phyloP scores from a whole-genome alignment of 2,888 invertebrate genomes.

The Idaea dimidiata region DNA sequence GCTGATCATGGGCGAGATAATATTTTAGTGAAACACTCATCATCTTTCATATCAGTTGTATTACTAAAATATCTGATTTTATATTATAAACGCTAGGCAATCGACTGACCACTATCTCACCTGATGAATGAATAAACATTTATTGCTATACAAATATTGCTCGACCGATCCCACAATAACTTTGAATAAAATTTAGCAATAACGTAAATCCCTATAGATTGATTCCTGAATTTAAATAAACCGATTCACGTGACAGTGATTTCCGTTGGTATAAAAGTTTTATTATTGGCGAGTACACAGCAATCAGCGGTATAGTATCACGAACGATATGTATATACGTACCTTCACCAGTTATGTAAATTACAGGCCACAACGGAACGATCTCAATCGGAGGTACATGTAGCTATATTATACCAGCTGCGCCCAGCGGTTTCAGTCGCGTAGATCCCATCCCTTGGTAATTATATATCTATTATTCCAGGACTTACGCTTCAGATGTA shows the following conservation, averaged over 20 bases:
- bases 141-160: not conserved
- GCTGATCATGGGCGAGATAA: no score
- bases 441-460: not conserved
- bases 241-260: conserved; percentile 20
- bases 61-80: no score
- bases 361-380: conserved; percentile 38
- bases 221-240: conserved; percentile 22
- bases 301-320: conserved; percentile 49
- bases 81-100: no score
- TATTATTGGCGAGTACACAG: conserved; percentile 22
- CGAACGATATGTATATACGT: conserved; percentile 31
- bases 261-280: conserved; percentile 23
- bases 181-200: conserved; percentile 11
- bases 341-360: conserved; percentile 59
- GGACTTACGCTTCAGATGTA: no score
- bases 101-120: no score
- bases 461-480: no score
- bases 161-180: not conserved
- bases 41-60: no score
- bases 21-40: no score
- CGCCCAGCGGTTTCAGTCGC: conserved; percentile 17
- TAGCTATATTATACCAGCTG: conserved; percentile 47
- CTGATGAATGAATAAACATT: not conserved
- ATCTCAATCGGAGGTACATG: conserved; percentile 51
- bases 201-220: conserved; percentile 17